A percentile compares a stretch with the other conserved stretches of the same genome.
phyloP scores from a whole-genome alignment of 53 echinoderm and acorn worm genomes.

The Crossaster papposus region DNA sequence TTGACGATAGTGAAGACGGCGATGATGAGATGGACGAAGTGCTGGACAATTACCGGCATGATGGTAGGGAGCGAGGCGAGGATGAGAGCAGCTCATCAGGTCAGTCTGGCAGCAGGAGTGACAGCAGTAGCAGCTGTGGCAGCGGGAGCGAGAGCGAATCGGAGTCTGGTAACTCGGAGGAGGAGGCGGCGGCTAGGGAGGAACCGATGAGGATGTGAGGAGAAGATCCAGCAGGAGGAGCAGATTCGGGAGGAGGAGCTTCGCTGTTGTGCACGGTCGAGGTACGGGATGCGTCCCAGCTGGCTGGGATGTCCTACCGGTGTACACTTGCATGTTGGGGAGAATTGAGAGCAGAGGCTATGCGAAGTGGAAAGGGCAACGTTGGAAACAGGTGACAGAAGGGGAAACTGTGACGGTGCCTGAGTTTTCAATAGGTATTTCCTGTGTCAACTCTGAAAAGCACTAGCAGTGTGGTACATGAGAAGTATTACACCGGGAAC shows the following conservation, averaged over 20 bases:
- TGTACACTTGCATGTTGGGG: background rate
- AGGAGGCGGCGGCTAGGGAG: background rate
- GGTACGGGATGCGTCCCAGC: background rate
- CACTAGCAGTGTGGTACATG: too few species aligned
- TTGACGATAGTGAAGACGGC: constrained; percentile 67
- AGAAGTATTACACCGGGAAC: too few species aligned
- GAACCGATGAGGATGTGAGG: constrained; percentile 9
- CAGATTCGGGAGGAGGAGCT: background rate
- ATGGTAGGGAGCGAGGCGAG: background rate
- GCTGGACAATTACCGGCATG: constrained; percentile 43
- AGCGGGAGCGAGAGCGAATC: constrained; percentile 36
- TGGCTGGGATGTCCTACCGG: constrained; percentile 5
- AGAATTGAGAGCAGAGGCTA: too few species aligned
- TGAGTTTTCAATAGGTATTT: too few species aligned
- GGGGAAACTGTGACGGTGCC: too few species aligned
- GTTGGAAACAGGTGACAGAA: too few species aligned
- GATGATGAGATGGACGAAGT: constrained; percentile 73
- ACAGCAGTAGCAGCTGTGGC: constrained; percentile 23
- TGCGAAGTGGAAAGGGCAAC: too few species aligned
- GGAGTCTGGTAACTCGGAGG: constrained; percentile 2
- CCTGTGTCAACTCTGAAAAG: background rate
- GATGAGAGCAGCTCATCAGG: constrained; percentile 23
- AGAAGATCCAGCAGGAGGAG: background rate
- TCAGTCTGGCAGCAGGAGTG: constrained; percentile 38
- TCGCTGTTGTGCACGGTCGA: background rate